A percentile compares a stretch with the other conserved stretches of the same genome.
phyloP scores from a whole-genome alignment of 2,888 invertebrate species.

The Tanaodytes sp. region DNA sequence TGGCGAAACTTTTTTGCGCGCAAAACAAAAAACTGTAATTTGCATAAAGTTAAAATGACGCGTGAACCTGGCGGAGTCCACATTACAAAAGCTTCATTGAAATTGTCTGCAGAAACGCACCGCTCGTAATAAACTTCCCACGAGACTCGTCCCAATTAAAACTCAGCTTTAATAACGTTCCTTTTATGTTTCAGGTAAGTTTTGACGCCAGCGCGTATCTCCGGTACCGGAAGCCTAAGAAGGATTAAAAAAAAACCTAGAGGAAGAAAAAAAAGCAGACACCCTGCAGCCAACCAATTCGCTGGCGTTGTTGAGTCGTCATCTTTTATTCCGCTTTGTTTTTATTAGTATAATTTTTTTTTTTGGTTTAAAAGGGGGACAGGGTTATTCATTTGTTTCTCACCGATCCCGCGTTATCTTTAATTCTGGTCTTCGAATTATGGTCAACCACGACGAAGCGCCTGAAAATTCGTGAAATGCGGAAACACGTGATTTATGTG shows the following conservation, averaged over 20 bases:
- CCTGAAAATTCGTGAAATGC: slow-evolving; percentile 25
- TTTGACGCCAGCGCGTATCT: slow-evolving; percentile 28
- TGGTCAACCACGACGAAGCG: too few species aligned
- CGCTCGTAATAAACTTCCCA: slow-evolving; percentile 40
- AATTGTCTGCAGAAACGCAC: slow-evolving; percentile 28
- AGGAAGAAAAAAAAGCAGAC: slow-evolving; percentile 18
- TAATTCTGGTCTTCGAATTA: too few species aligned
- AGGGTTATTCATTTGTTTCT: too few species aligned
- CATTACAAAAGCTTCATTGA: slow-evolving; percentile 42
- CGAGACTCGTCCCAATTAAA: slow-evolving; percentile 51
- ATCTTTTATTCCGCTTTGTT: too few species aligned
- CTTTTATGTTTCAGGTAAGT: slow-evolving; percentile 51
- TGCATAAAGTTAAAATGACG: slow-evolving; percentile 32
- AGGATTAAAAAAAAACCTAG: slow-evolving; percentile 35
- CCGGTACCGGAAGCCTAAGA: slow-evolving; percentile 24
- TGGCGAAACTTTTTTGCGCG: too few species aligned
- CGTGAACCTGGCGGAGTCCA: slow-evolving; percentile 11
- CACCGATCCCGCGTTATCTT: too few species aligned
- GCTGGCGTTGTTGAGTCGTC: too few species aligned
- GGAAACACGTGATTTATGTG: slow-evolving; percentile 23
- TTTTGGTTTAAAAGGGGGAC: too few species aligned
- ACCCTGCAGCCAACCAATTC: slow-evolving; percentile 8
- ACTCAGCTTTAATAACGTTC: slow-evolving; percentile 36
- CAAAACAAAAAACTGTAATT: too few species aligned
- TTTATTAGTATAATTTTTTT: too few species aligned